Percentiles rank a stretch among this genome's conserved stretches.
These are phyloP conservation scores for Brachionus rubens DNA, from an alignment of 1,140 invertebrate genomes.

Conservation along the genomic window DNA sequence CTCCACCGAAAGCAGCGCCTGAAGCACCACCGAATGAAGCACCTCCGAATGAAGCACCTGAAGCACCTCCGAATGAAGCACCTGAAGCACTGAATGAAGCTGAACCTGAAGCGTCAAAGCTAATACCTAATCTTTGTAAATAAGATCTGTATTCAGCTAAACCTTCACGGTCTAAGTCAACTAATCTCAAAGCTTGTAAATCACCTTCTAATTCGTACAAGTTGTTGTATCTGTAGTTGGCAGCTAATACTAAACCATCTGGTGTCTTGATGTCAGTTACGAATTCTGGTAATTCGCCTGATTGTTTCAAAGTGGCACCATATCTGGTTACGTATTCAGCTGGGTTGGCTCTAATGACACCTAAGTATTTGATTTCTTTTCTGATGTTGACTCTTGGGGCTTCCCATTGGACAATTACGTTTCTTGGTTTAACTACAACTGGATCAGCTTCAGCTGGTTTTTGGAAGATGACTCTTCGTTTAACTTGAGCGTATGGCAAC, in stretches of 20 bases:
- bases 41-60: not conserved
- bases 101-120: constrained; percentile 13
- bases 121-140: constrained; percentile 42
- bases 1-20: not conserved
- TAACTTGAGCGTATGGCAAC: constrained; percentile 42
- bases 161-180: constrained; percentile 36
- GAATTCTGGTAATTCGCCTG: constrained; percentile 9
- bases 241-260: constrained; percentile 21
- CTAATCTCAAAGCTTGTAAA: constrained; percentile 24
- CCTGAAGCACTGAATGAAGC: constrained; percentile 2
- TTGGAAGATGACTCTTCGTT: constrained; percentile 45
- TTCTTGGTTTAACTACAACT: constrained; percentile 32
- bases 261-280: constrained; percentile 28
- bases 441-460: constrained; percentile 27
- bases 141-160: constrained; percentile 41
- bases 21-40: not conserved
- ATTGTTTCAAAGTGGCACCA: constrained; percentile 41
- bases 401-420: constrained; percentile 46
- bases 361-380: constrained; percentile 42
- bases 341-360: constrained; percentile 38
- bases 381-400: not conserved
- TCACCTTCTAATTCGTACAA: constrained; percentile 38
- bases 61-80: not conserved
- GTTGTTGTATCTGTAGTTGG: constrained; percentile 42
- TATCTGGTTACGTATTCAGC: constrained; percentile 40